Conservation (phyloP, 2,113 vertebrate species). For the Nansenia antarctica region DNA sequence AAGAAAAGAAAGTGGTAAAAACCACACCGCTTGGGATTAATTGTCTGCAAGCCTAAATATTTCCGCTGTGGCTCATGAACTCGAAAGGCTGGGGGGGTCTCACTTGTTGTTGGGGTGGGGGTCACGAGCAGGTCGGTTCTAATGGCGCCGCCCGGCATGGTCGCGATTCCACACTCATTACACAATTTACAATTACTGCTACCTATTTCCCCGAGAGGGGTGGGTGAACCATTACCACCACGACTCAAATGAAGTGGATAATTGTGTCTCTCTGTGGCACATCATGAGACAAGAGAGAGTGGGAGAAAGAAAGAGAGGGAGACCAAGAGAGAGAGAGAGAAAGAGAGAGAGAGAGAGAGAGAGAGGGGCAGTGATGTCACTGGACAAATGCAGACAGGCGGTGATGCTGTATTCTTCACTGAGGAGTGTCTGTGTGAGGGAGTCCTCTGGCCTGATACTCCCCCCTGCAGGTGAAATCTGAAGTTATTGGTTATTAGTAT, state of each 20-base stretch:
- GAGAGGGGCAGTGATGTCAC: conserved; percentile 78
- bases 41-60: conserved; percentile 69
- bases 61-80: conserved; percentile 63
- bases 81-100: conserved; percentile 47
- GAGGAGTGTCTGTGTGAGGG: neutral
- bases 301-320: conserved; percentile 35
- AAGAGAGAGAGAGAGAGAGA: neutral
- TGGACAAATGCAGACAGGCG: conserved; percentile 52
- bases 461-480: conserved; percentile 68
- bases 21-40: conserved; percentile 66
- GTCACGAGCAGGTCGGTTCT: conserved; percentile 70
- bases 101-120: conserved; percentile 58
- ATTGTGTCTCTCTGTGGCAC: conserved; percentile 77
- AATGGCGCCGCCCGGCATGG: conserved; percentile 67
- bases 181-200: conserved; percentile 79
- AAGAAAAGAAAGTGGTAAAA: neutral
- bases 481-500: neutral
- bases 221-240: conserved; percentile 76
- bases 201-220: conserved; percentile 71
- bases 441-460: conserved; percentile 73
- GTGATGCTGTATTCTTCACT: neutral
- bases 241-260: conserved; percentile 83
- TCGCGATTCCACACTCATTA: conserved; percentile 76
- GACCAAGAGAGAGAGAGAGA: neutral
- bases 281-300: conserved; percentile 70